Evolutionary conservation across 2,888 invertebrate genomes (phyloP).

Genomic region (Nephrocerus scutellatus): DNA sequence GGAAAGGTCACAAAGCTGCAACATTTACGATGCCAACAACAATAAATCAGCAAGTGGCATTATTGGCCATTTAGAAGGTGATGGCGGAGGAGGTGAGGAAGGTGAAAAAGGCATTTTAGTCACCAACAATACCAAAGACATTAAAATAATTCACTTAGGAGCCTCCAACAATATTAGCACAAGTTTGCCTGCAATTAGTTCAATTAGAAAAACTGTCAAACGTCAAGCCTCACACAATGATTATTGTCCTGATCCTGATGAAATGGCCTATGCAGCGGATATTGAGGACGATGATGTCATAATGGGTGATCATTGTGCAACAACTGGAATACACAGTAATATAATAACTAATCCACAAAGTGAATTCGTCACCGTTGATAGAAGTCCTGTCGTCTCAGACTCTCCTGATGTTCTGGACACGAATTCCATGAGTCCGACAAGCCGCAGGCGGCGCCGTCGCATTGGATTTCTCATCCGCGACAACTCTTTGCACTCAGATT

Average conservation of each 20-base stretch:
- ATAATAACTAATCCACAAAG: neutral
- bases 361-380: conserved; percentile 11
- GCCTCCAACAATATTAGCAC: too few species aligned
- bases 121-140: conserved; percentile 2
- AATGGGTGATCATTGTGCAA: too few species aligned
- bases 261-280: conserved; percentile 33
- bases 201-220: conserved; percentile 7
- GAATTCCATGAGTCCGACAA: conserved; percentile 19
- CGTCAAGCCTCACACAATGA: conserved; percentile 3
- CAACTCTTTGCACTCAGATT: conserved; percentile 45
- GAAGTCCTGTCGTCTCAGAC: conserved; percentile 11
- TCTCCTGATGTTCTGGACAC: conserved; percentile 15
- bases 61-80: neutral
- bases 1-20: conserved; percentile 17
- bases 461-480: conserved; percentile 35
- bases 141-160: too few species aligned
- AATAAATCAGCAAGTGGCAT: conserved; percentile 1
- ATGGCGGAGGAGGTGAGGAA: neutral
- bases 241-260: conserved; percentile 26
- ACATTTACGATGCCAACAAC: neutral
- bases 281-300: conserved; percentile 33
- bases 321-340: conserved; percentile 11
- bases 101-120: too few species aligned
- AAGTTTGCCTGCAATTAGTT: conserved; percentile 6
- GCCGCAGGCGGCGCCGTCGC: conserved; percentile 21